Conservation (phyloP, 2,888 invertebrate genomes). For the Mayetiola destructor region DNA sequence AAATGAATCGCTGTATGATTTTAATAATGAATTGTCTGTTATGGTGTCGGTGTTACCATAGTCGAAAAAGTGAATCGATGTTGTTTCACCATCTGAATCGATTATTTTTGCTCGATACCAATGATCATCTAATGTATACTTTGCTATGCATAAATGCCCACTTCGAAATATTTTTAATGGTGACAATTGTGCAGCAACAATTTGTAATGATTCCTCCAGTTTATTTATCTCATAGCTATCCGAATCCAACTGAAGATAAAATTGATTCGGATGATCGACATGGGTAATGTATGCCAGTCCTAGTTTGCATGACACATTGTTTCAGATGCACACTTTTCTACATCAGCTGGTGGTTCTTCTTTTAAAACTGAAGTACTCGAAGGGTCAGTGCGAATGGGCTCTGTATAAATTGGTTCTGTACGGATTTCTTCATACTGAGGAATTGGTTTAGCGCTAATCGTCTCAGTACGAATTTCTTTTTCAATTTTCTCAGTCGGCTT, state of each 20-base stretch:
- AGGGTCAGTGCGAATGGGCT: too few relatives aligned
- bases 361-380: background rate
- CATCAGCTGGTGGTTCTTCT: conserved; percentile 23
- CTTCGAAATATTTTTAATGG: conserved; percentile 43
- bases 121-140: conserved; percentile 64
- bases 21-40: conserved; percentile 45
- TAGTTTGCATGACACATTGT: too few relatives aligned
- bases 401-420: too few relatives aligned
- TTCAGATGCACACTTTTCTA: conserved; percentile 22
- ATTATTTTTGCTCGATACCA: conserved; percentile 90
- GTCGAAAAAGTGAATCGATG: conserved; percentile 62
- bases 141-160: conserved; percentile 56
- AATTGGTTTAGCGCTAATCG: too few relatives aligned
- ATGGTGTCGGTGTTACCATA: conserved; percentile 66
- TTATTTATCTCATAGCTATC: conserved; percentile 41
- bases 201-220: conserved; percentile 51
- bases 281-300: conserved; percentile 50
- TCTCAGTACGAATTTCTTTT: too few relatives aligned
- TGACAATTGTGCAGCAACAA: conserved; percentile 38
- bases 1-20: conserved; percentile 36
- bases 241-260: conserved; percentile 54
- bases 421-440: too few relatives aligned
- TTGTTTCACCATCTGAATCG: conserved; percentile 59
- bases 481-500: too few relatives aligned
- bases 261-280: conserved; percentile 58